Evolutionary conservation across 2,888 invertebrate genomes (phyloP), one percentile per base, ranked within the genome.

Genomic region (Sclerodermus sp.): DNA sequence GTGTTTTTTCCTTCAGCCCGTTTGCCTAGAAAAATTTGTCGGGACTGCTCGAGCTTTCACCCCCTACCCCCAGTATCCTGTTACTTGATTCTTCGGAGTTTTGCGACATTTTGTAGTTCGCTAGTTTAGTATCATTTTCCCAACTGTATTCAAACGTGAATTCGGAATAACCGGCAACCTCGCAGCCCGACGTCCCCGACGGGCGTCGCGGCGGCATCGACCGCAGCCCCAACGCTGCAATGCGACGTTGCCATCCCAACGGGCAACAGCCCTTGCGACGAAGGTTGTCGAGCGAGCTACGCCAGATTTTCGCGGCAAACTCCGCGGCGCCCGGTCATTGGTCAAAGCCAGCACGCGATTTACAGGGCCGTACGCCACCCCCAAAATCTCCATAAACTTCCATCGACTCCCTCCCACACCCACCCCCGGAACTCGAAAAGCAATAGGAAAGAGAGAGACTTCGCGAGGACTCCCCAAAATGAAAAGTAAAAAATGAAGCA

Each of bases 241-340:
- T 77, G 77, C 77, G 77, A 77, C 77, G 77, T 77, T 77, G 77
- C 77, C 77, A 77, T 77, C 77, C 74, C 77, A 76, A 76, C 77
- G 75, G 75, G 66, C 76, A 76, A 76, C 76, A 75, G 76, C 76
- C 75, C 74, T 70, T 70, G 70, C 69, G 23, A 8, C 23, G 4
- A 23, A 23, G 23, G 4, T 8, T 56, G 57, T 56, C 55, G 59
- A 53, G 55, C 51, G 47, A 34, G 4, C 23, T 23, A 34, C 34
- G 34, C 34, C 13, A 34, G 34, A 34, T 34, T 34, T 34, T 12
- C 49, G 47, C 51, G 45, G 55, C 50, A 48, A 52, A 53, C 53
- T 50, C 53, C 52, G 53, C 51, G 47, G 45, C 46, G 48, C 54
- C 46, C 58, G 55, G 52, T 54, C 57, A 56, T 54, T 54, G 54